phyloP scores from a whole-genome alignment of 2,113 vertebrate genomes.

The Polyodon spathula region DNA sequence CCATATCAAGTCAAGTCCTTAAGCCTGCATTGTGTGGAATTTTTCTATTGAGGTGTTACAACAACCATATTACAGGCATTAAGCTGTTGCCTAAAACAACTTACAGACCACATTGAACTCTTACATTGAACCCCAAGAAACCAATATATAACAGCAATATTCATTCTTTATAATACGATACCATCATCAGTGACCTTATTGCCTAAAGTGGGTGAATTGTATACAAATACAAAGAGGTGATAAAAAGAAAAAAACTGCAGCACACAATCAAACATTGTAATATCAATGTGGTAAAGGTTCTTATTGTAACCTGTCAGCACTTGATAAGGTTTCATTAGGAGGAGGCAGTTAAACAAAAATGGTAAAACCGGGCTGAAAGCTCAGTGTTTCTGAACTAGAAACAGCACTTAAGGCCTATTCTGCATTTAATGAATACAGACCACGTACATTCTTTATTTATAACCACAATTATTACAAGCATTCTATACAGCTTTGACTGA shows the following conservation, averaged over 20 bases:
- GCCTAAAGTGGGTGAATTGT: slow-evolving; percentile 52
- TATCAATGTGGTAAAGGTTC: slow-evolving; percentile 58
- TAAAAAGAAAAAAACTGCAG: not conserved
- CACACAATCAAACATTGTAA: slow-evolving; percentile 61
- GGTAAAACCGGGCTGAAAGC: slow-evolving; percentile 34
- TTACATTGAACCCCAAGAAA: slow-evolving; percentile 53
- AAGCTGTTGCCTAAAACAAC: slow-evolving; percentile 51
- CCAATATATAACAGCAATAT: slow-evolving; percentile 62
- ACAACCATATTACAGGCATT: no score
- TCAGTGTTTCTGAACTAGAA: slow-evolving; percentile 42
- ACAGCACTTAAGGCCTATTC: slow-evolving; percentile 29
- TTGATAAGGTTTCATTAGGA: slow-evolving; percentile 61
- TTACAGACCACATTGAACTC: slow-evolving; percentile 61
- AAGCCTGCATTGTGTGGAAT: no score
- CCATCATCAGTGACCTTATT: slow-evolving; percentile 42
- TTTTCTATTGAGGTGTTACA: not conserved
- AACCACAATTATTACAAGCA: slow-evolving; percentile 56
- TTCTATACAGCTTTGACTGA: slow-evolving; percentile 53
- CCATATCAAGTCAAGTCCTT: no score
- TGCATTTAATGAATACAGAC: slow-evolving; percentile 45
- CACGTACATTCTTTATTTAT: slow-evolving; percentile 43
- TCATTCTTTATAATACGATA: slow-evolving; percentile 64
- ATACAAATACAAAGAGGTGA: slow-evolving; percentile 44
- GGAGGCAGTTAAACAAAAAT: slow-evolving; percentile 51
- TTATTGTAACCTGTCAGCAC: slow-evolving; percentile 61